phyloP scores from a whole-genome alignment of 2,797 vertebrate species.

The Luscinia luscinia region DNA sequence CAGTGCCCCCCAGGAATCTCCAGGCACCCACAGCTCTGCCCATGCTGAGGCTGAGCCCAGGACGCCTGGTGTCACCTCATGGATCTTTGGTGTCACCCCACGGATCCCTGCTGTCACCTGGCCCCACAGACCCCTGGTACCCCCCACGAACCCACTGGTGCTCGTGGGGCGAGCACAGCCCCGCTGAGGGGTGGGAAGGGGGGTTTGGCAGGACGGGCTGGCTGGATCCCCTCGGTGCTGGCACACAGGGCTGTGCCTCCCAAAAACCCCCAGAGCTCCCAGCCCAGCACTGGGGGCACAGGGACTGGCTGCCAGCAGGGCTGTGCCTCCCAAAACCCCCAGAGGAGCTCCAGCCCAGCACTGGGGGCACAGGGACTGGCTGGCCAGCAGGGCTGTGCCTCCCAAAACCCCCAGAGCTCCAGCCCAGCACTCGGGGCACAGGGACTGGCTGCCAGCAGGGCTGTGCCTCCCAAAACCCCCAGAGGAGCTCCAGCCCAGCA shows the following conservation, averaged over 20 bases:
- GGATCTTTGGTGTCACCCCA: not conserved
- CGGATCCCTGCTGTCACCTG: not conserved
- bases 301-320: no score
- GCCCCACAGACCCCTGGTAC: no score
- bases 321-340: no score
- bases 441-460: no score
- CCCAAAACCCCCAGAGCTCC: not conserved
- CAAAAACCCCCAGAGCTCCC: not conserved
- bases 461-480: no score
- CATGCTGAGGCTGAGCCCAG: not conserved
- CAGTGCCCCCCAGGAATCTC: rapidly evolving
- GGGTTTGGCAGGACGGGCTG: rapidly evolving
- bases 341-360: no score
- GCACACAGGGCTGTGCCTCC: not conserved
- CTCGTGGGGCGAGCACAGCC: not conserved
- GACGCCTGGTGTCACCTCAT: not conserved
- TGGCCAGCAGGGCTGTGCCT: not conserved
- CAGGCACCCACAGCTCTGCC: not conserved
- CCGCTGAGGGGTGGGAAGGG: not conserved
- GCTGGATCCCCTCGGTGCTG: not conserved
- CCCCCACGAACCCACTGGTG: rapidly evolving
- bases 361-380: no score
- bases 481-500: no score
- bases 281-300: not conserved
- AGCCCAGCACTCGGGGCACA: no score